Base-by-base conservation (phyloP, 2,888 invertebrate genomes). In the Dicyrtomina minuta region DNA sequence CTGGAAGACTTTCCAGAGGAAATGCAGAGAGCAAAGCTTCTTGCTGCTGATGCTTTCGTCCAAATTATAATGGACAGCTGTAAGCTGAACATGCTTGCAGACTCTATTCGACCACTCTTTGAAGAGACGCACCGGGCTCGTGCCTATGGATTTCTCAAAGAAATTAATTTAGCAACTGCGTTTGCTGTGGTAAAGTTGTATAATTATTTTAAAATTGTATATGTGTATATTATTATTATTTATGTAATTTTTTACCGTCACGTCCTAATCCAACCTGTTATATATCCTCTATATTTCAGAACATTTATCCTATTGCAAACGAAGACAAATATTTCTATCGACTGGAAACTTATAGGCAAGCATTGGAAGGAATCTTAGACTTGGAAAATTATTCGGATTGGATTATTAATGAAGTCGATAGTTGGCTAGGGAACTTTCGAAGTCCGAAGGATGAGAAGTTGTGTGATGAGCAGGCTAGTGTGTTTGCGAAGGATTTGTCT, bases 271-370 rank as follows among this genome's bases (percentile, higher is more conserved):
- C 43, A 41, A 41, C 8, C 13, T 41, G 13, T 49, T n/a, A 53
- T 22, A 12, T 22, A 22, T 58, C 27, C 3, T 60, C 43, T 43
- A 15, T 39, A 10, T 46, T 46, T 44, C n/a, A 62, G 62, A 62
- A 44, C 20, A 62, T 62, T 15, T 44, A 49, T 20, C 51, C 62
- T 10, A 62, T 49, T 6, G 44, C 51, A 3, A 51, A 62, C 12
- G 49, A 62, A 51, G 62, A 62, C 22, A 62, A 62, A 33, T 62
- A 49, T 20, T 62, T 49, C 17, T 62, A 49, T 22, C 15, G 49
- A 2, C 27, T 44, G 15, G 62, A 62, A 20, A 46, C 62, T 10
- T 62, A 62, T 24, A 43, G 62, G 13, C 62, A 62, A 27, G 26
- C 62, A 3, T 33, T 62, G 49, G 13, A 5, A 3, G 51, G 27